phyloP scores from a whole-genome alignment of 2,888 invertebrate species.

The Unio delphinus region DNA sequence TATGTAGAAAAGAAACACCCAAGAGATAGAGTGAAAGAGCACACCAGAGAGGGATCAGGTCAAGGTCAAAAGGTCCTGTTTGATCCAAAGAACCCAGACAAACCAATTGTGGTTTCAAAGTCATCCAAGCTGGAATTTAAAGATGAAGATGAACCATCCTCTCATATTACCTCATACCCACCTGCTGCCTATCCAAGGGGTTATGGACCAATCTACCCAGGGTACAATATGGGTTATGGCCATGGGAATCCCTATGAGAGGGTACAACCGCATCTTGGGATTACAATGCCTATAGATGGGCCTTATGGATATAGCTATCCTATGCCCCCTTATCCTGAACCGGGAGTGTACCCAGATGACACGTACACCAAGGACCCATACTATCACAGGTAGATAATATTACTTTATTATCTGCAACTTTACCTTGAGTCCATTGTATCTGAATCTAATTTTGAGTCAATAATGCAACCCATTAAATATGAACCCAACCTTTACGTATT shows the following conservation, averaged over 20 bases:
- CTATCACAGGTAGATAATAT: conserved; percentile 37
- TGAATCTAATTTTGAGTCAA: too few species aligned
- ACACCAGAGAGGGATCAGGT: conserved; percentile 25
- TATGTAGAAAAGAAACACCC: background rate
- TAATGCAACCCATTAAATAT: too few species aligned
- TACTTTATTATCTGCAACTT: too few species aligned
- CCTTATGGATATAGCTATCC: conserved; percentile 32
- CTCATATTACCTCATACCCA: conserved; percentile 30
- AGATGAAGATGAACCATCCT: conserved; percentile 39
- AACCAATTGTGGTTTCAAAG: conserved; percentile 52
- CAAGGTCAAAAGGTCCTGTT: conserved; percentile 54
- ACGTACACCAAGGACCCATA: conserved; percentile 37
- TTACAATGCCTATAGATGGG: background rate
- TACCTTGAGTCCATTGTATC: too few species aligned
- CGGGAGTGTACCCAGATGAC: conserved; percentile 29
- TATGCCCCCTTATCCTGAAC: conserved; percentile 10
- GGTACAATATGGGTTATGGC: conserved; percentile 24
- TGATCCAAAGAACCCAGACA: conserved; percentile 66
- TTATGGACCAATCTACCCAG: conserved; percentile 13
- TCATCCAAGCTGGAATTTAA: conserved; percentile 41
- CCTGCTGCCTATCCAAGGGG: conserved; percentile 4
- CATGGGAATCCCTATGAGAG: conserved; percentile 23
- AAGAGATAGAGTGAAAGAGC: conserved; percentile 6
- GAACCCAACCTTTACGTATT: too few species aligned
- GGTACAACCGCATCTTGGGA: conserved; percentile 30